A percentile compares a stretch with the other conserved stretches of the same genome.
These are phyloP conservation scores for Gymnocypris eckloni DNA, from an alignment of 2,797 vertebrate genomes.

Conservation along the genomic window DNA sequence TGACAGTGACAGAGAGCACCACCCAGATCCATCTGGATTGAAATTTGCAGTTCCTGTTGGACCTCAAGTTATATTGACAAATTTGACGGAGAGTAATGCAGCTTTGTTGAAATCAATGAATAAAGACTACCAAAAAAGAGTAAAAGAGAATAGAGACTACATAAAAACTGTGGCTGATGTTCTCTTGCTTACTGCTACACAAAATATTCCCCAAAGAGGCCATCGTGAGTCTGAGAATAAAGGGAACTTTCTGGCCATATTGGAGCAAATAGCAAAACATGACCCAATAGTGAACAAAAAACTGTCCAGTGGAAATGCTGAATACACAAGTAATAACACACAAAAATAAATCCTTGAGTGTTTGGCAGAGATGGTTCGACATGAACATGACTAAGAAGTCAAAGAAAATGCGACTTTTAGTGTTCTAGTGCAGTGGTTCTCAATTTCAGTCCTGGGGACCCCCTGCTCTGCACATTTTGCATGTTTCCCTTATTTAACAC, in stretches of 20 bases:
- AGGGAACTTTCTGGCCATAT: conserved; percentile 15
- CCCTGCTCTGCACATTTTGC: too few species aligned
- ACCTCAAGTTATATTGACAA: not conserved
- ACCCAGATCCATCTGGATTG: not conserved
- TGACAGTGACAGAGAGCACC: too few species aligned
- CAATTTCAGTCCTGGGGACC: too few species aligned
- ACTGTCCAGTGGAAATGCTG: conserved; percentile 6
- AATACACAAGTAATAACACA: conserved; percentile 17
- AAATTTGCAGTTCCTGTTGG: not conserved
- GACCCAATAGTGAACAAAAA: not conserved
- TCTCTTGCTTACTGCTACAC: conserved; percentile 29
- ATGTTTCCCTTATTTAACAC: too few species aligned
- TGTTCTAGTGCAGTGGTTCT: too few species aligned
- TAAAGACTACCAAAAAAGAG: too few species aligned
- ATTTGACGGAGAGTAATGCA: not conserved
- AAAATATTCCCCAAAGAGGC: conserved; percentile 35
- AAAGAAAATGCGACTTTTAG: too few species aligned
- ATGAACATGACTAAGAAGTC: too few species aligned
- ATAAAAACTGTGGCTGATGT: conserved; percentile 12
- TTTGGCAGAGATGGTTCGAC: conserved; percentile 27
- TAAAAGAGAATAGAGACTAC: too few species aligned
- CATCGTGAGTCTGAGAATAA: conserved; percentile 25
- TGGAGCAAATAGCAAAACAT: conserved; percentile 10
- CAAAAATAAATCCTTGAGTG: conserved; percentile 13
- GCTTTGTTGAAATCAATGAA: too few species aligned